Percentiles rank a stretch among this genome's conserved stretches.
Conservation (phyloP, 2,797 vertebrate genomes). For the Cercopithecus diana region DNA sequence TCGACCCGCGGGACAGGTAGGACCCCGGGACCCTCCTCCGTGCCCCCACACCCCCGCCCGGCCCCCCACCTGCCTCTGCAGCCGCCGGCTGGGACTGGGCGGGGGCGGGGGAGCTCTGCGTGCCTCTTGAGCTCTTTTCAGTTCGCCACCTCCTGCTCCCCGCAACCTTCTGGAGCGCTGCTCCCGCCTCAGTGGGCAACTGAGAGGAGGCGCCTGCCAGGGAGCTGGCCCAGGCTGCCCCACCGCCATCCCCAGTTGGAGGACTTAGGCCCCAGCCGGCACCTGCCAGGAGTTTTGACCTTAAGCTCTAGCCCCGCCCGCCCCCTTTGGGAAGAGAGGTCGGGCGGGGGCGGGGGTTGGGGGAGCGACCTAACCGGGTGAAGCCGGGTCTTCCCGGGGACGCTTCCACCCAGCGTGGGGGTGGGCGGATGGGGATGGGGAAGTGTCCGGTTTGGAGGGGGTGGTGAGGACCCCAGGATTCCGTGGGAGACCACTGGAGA, state of each 20-base stretch:
- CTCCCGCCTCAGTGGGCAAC: not conserved
- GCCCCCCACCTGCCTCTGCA: not conserved
- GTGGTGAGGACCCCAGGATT: not conserved
- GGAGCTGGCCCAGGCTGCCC: not conserved
- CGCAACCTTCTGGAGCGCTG: not conserved
- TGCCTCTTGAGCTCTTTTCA: not conserved
- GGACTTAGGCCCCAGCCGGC: constrained; percentile 64
- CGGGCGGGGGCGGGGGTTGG: not conserved
- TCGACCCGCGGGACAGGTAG: constrained; percentile 97
- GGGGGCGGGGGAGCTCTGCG: not conserved
- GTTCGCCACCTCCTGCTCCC: not conserved
- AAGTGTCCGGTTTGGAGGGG: not conserved
- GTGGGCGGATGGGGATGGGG: not conserved
- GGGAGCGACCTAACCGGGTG: not conserved
- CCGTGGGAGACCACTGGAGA: not conserved
- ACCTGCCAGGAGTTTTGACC: constrained; percentile 75
- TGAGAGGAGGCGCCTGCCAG: not conserved
- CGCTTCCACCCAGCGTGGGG: not conserved
- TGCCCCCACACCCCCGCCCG: not conserved
- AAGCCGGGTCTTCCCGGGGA: not conserved
- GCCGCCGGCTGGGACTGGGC: not conserved
- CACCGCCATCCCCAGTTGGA: not conserved
- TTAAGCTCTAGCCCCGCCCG: constrained; percentile 54
- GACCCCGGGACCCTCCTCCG: not conserved
- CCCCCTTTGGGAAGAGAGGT: not conserved